Evolutionary conservation across 2,888 invertebrate species (phyloP), one percentile per base, ranked within the genome.

Genomic region (Acanthoscelides obtectus): DNA sequence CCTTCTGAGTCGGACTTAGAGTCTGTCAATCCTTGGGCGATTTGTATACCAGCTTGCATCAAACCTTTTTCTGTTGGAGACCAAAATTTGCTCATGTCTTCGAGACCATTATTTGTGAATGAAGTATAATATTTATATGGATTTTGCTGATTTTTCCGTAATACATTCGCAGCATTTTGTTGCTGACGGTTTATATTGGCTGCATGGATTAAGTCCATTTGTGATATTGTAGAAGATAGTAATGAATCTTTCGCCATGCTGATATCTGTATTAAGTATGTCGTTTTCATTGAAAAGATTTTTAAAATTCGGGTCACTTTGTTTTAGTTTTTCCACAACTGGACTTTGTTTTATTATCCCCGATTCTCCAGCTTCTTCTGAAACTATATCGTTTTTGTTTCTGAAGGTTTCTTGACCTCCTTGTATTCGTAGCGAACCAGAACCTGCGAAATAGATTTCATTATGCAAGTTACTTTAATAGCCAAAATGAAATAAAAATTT

Each of bases 21-120:
- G 12, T 21, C 17, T 69, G 63, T 63, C 22, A 20, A 6, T 19
- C 71, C 72, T 45, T 75, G 71, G 17, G 76, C 76, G 20, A 71
- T 68, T 22, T 75, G 71, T n/a, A 76, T 73, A 2, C 76, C 76
- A 25, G 75, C 73, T 63, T 74, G 75, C 69, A 76, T 68, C 21
- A 73, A 72, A 22, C 74, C 69, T 25, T 77, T 77, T 69, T 77
- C 77, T 1, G 72, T 70, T 8, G 66, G 68, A 0, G 75, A 73
- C 76, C 77, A 76, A 66, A 70, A 76, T n/a, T 70, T 71, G 67
- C 75, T 75, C 77, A 77, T 76, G 66, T 76, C 77, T 22, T 72
- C 72, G n/a, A 77, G 67, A n/a, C 72, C 72, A 45, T 77, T 77
- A 20, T 69, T 70, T 22, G 74, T 72, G 68, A 72, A 75, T 3